phyloP scores from a whole-genome alignment of 2,113 vertebrate species.

The Micronisus gabar region DNA sequence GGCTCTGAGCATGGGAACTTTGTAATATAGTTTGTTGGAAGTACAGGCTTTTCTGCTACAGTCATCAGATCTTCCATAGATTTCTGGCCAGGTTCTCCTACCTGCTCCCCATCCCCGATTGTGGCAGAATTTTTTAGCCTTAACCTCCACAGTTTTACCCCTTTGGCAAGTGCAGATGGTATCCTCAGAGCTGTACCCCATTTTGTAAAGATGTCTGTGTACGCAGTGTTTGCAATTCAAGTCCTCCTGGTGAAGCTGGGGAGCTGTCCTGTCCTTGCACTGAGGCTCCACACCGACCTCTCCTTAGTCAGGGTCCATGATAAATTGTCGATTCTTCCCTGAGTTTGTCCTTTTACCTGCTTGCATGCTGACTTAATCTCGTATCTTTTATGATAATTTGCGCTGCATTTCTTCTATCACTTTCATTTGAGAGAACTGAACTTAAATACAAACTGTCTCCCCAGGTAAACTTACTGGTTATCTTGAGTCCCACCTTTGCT shows the following conservation, averaged over 20 bases:
- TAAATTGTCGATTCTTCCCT: not conserved
- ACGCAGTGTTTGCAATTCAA: not conserved
- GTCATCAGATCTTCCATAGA: not conserved
- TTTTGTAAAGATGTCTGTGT: not conserved
- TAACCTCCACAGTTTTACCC: not conserved
- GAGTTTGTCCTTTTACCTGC: not conserved
- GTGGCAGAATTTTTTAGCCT: not conserved
- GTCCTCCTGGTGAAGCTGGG: not conserved
- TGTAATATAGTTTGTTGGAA: not conserved
- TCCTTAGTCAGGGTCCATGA: not conserved
- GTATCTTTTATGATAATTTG: not conserved
- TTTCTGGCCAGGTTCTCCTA: not conserved
- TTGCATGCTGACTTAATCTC: not conserved
- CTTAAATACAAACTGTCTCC: not conserved
- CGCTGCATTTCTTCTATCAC: not conserved
- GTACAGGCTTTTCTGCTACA: not conserved
- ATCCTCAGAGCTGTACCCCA: not conserved
- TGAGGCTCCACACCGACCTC: not conserved
- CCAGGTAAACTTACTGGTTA: not conserved
- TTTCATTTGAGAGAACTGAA: not conserved
- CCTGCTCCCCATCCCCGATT: rapidly evolving
- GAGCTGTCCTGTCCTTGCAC: not conserved
- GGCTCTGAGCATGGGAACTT: not conserved
- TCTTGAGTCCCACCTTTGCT: not conserved
- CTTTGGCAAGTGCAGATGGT: not conserved